Evolutionary conservation across 2,113 vertebrate species (phyloP), one percentile per base, ranked within the genome.

Genomic region (Ranitomeya variabilis): DNA sequence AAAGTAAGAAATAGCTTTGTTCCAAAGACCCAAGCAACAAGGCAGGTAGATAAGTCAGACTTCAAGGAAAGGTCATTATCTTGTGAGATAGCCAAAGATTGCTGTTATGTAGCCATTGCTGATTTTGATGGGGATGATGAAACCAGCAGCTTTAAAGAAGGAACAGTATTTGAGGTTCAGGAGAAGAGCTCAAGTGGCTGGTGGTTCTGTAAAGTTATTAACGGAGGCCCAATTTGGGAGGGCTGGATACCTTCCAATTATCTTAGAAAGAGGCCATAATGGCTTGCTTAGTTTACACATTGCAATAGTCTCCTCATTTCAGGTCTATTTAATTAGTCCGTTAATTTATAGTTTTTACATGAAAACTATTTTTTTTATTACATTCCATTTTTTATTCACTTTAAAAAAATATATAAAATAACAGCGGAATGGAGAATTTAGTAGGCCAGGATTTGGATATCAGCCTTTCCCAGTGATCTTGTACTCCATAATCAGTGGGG

Each of bases 201-300:
- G 98, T 98, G 98, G 98, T 98, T 99, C 93, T 99, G 98, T 95
- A 99, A 97, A 92, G 97, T 96, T 9, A 92, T 97, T 64, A 93
- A 95, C 0, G 96, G 95, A 54, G 95, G 94, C 9, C 94, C 95
- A 0, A 93, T 94, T 87, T 95, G 95, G 92, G 98, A 99, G 95
- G 96, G 97, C 95, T 99, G 98, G 98, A 97, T 99, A 93, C 98
- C 98, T 93, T 99, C 98, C 86, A 99, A 99, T 91, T 99, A 99
- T 93, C 96, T 99, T 90, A 93, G 95, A 87, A 99, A 97, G 94
- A 99, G 99, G 95, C 96, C 95, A 1, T 99, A 99, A 92, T 89
- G 3, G n/a, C 90, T 83, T 19, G 15, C 57, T 74, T 19, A 16
- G 73, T 86, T 91, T 87, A 86, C 89, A 26, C 0, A 0, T 81